Evolutionary conservation across 2,797 vertebrate species (phyloP), one percentile per base, ranked within the genome.

Genomic region (Paramormyrops hopkinsi): DNA sequence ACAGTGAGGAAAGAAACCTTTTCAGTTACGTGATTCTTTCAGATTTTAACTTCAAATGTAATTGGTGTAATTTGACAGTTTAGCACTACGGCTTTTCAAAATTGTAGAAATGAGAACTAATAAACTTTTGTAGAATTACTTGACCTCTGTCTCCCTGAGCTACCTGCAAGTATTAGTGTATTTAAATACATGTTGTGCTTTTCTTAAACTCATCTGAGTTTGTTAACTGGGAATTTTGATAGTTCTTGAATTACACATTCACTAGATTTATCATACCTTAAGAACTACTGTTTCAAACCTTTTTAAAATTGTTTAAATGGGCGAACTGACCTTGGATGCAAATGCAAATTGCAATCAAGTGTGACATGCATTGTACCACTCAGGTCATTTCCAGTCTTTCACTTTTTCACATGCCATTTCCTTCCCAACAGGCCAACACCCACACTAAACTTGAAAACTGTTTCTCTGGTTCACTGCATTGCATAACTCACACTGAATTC

Each of bases 51-150:
- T 85, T 87, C 9, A 85, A 51, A 53, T 88, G 65, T 88, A 88
- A 69, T 83, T 87, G 54, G 50, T 59, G 76, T 84, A 22, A 65
- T 90, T 62, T 88, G 87, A 33, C 79, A 56, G 17, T 90, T 89
- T 76, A 69, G 85, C 25, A 83, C 53, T 88, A 17, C 29, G 1
- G 22, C 73, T 62, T 83, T 73, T 59, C 87, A 90, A 29, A 87
- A 65, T 62, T 41, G 76, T 56, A 89, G 86, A 89, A 62, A 53
- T 53, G 53, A 88, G 25, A 84, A 46, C 41, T 85, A 83, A 82
- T 90, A 88, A 90, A 90, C 50, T 69, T 90, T 84, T 90, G 69
- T 79, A 82, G 76, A 83, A 54, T 44, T 83, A 79, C 76, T 25
- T 41, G 65, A 41, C 51, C 12, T 88, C 25, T 37, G 37, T 79